These are phyloP conservation scores for Drosophila sp. DNA, from an alignment of 1,140 invertebrate species.

Conservation along the genomic window DNA sequence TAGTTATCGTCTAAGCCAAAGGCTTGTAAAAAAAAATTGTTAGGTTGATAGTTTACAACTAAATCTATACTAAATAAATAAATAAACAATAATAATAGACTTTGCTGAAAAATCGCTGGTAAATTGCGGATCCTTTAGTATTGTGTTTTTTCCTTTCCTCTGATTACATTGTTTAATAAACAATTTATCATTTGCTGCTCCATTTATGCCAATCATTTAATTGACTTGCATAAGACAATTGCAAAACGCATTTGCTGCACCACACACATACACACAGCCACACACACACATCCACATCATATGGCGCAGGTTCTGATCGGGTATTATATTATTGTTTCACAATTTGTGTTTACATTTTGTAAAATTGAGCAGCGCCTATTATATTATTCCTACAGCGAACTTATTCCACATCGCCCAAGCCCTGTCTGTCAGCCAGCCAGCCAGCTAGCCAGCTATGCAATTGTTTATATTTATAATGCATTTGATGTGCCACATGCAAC, in stretches of 20 bases:
- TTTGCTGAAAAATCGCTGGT: no score
- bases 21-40: no score
- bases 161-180: not conserved
- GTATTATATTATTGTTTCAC: not conserved
- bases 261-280: not conserved
- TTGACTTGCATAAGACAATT: slow-evolving; percentile 4
- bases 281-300: not conserved
- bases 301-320: not conserved
- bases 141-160: not conserved
- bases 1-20: no score
- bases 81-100: no score
- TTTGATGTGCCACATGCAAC: slow-evolving; percentile 25
- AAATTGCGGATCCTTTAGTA: no score
- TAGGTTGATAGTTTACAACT: no score
- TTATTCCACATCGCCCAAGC: not conserved
- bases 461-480: slow-evolving; percentile 75
- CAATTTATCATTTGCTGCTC: slow-evolving; percentile 3
- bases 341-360: slow-evolving; percentile 10
- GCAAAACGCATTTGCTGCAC: not conserved
- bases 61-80: no score
- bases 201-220: slow-evolving; percentile 9
- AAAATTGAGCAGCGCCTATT: not conserved
- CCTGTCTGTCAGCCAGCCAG: slow-evolving; percentile 36
- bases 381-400: not conserved
- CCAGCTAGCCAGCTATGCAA: slow-evolving; percentile 49